These are phyloP conservation scores for Leptogaster cylindrica DNA, from an alignment of 2,888 invertebrate genomes.

Conservation along the genomic window DNA sequence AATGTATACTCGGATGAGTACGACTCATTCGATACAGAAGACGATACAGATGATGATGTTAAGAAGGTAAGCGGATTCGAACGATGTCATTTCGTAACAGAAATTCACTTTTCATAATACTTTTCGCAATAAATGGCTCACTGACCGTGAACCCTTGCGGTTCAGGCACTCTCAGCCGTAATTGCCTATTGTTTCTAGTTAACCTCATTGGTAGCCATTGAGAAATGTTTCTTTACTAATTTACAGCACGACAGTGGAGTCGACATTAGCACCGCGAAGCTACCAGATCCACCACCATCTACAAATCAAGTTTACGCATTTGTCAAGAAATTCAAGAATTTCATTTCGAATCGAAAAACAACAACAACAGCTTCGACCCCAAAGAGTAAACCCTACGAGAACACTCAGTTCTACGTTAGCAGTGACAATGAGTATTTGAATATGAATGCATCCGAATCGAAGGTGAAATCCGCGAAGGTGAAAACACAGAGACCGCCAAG, in stretches of 20 bases:
- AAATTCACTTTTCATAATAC: slow-evolving; percentile 23
- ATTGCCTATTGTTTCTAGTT: slow-evolving; percentile 10
- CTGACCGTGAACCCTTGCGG: slow-evolving; percentile 17
- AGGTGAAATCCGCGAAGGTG: slow-evolving; percentile 22
- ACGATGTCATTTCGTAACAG: slow-evolving; percentile 15
- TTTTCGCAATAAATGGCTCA: slow-evolving; percentile 13
- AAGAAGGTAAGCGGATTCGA: slow-evolving; percentile 56
- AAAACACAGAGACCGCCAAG: slow-evolving; percentile 43
- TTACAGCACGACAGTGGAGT: slow-evolving; percentile 63
- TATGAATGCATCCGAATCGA: neutral
- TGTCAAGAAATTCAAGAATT: slow-evolving; percentile 72
- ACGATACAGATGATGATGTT: slow-evolving; percentile 61
- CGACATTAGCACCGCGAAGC: slow-evolving; percentile 64
- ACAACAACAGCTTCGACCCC: slow-evolving; percentile 52
- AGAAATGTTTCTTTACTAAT: slow-evolving; percentile 1
- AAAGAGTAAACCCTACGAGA: slow-evolving; percentile 57
- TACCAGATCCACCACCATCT: slow-evolving; percentile 69
- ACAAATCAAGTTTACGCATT: slow-evolving; percentile 70
- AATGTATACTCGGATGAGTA: slow-evolving; percentile 66
- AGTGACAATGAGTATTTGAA: slow-evolving; percentile 41
- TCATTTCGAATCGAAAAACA: slow-evolving; percentile 62
- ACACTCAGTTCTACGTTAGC: slow-evolving; percentile 55
- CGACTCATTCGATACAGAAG: slow-evolving; percentile 75
- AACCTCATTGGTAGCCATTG: slow-evolving; percentile 12
- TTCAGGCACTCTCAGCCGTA: neutral